Evolutionary conservation across 2,888 invertebrate genomes (phyloP).

Genomic region (Trissoscelio sp.): DNA sequence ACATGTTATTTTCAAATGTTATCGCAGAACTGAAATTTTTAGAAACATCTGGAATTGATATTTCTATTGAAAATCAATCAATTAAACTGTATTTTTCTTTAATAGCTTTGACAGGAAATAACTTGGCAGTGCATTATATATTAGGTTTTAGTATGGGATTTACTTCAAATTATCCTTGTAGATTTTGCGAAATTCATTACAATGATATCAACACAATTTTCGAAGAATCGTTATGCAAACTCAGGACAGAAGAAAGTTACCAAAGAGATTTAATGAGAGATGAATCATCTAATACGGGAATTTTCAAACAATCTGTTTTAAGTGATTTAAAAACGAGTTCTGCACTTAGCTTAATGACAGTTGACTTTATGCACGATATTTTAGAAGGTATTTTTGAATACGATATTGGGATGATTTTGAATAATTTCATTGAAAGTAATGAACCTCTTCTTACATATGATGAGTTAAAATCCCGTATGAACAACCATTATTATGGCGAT

Average conservation of each 20-base stretch:
- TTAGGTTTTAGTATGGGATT: slow-evolving; percentile 47
- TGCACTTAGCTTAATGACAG: slow-evolving; percentile 33
- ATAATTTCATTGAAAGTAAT: slow-evolving; percentile 21
- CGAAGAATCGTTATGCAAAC: slow-evolving; percentile 29
- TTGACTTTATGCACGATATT: slow-evolving; percentile 45
- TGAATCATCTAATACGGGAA: slow-evolving; percentile 21
- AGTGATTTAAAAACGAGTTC: slow-evolving; percentile 44
- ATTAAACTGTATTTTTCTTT: slow-evolving; percentile 26
- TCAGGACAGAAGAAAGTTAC: slow-evolving; percentile 38
- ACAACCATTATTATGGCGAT: slow-evolving; percentile 1
- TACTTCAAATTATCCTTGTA: slow-evolving; percentile 29
- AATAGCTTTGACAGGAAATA: slow-evolving; percentile 41
- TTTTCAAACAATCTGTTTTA: slow-evolving; percentile 34
- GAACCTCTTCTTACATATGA: background rate
- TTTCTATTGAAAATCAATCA: slow-evolving; percentile 3
- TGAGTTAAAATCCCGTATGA: background rate
- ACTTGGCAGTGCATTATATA: slow-evolving; percentile 36
- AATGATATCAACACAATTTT: slow-evolving; percentile 34
- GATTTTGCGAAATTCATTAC: slow-evolving; percentile 35
- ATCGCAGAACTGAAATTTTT: slow-evolving; percentile 26
- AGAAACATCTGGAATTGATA: slow-evolving; percentile 16
- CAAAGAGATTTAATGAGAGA: slow-evolving; percentile 32
- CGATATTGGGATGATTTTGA: slow-evolving; percentile 17
- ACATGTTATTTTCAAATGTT: slow-evolving; percentile 19
- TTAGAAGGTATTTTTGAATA: slow-evolving; percentile 21